Evolutionary conservation across 2,888 invertebrate species (phyloP).

Genomic region (Hypselothyrea guttata): DNA sequence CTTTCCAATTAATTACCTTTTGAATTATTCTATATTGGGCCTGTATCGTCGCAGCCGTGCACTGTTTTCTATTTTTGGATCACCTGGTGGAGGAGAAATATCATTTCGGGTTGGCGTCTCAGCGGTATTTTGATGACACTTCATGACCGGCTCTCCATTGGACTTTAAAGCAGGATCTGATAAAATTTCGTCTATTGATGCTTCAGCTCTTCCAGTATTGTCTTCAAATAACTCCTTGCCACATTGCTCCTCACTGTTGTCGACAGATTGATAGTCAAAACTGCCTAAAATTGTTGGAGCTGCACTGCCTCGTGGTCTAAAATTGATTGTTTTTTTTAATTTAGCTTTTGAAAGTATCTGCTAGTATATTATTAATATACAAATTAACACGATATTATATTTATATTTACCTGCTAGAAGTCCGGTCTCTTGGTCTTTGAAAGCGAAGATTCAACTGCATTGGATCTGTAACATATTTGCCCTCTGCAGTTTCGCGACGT

Average conservation of each 20-base stretch:
- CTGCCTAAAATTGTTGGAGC: constrained; percentile 82
- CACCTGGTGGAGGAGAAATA: constrained; percentile 82
- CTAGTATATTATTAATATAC: not conserved
- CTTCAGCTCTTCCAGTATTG: constrained; percentile 15
- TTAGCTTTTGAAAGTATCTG: not conserved
- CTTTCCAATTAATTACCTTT: constrained; percentile 23
- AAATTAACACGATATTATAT: not conserved
- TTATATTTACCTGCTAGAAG: constrained; percentile 76
- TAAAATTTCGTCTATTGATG: constrained; percentile 2
- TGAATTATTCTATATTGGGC: constrained; percentile 78
- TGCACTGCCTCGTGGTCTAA: constrained; percentile 83
- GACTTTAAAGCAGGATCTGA: constrained; percentile 13
- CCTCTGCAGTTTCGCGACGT: constrained; percentile 88
- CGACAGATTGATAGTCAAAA: constrained; percentile 78
- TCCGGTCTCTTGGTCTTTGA: constrained; percentile 86
- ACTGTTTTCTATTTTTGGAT: constrained; percentile 81
- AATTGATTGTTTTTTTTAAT: not conserved
- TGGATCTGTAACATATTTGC: constrained; percentile 92
- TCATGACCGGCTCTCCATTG: constrained; percentile 39
- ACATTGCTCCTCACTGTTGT: constrained; percentile 73
- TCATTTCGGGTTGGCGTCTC: constrained; percentile 66
- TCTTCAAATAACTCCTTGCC: constrained; percentile 22
- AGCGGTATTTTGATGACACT: constrained; percentile 59
- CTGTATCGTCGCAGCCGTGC: constrained; percentile 82
- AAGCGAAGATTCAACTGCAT: constrained; percentile 91